A percentile compares a stretch with the other conserved stretches of the same genome.
Conservation (phyloP, 2,113 vertebrate genomes). For the Pachypanchax playfairii region DNA sequence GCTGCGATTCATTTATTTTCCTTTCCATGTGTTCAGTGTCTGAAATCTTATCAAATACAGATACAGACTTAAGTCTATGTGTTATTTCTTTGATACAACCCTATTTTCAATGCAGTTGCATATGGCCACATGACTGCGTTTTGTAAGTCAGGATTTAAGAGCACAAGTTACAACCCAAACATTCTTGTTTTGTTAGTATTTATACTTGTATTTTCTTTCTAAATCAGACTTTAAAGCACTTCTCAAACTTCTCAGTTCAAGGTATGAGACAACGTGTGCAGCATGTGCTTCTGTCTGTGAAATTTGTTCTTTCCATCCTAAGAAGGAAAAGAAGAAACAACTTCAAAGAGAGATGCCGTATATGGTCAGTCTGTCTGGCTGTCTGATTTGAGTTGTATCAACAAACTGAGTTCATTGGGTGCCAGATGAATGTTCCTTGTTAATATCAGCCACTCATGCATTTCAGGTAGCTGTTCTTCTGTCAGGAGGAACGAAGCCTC, state of each 20-base stretch:
- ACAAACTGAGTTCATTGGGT: conserved; percentile 66
- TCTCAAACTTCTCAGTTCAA: conserved; percentile 1
- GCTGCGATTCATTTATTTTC: too few species aligned
- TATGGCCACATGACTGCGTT: too few species aligned
- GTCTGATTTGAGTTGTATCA: conserved; percentile 42
- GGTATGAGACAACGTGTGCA: neutral
- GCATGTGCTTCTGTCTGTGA: neutral
- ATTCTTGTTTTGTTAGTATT: too few species aligned
- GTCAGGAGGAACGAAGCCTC: conserved; percentile 61
- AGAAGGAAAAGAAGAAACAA: conserved; percentile 15
- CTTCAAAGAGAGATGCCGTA: conserved; percentile 59
- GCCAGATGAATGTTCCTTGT: conserved; percentile 70
- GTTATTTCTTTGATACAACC: too few species aligned
- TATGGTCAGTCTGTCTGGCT: conserved; percentile 53
- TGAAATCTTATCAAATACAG: too few species aligned
- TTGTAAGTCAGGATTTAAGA: too few species aligned
- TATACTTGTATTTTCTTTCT: too few species aligned
- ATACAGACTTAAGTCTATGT: too few species aligned
- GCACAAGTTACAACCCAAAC: too few species aligned
- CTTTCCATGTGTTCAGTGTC: too few species aligned
- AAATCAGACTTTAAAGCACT: neutral
- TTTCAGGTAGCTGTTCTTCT: conserved; percentile 64
- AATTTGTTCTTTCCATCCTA: conserved; percentile 15
- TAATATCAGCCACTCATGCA: conserved; percentile 78
- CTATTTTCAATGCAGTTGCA: too few species aligned